A percentile compares a stretch with the other conserved stretches of the same genome.
Conservation (phyloP, 2,113 vertebrate genomes). For the Larimichthys crocea region DNA sequence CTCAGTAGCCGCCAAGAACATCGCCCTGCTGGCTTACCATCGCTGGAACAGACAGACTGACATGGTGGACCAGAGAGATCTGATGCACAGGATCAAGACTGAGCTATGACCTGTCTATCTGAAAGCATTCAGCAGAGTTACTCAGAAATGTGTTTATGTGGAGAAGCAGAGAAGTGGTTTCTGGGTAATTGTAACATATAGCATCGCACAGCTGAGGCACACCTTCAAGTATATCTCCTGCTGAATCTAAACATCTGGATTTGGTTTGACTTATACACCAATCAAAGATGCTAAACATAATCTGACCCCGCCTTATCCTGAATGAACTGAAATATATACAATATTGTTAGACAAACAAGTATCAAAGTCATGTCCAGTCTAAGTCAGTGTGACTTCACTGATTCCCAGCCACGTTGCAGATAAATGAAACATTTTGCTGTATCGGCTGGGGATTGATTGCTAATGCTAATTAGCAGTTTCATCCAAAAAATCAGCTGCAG, state of each 20-base stretch:
- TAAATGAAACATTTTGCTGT: neutral
- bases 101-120: constrained; percentile 87
- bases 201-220: constrained; percentile 6
- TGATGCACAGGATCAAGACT: constrained; percentile 97
- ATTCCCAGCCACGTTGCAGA: neutral
- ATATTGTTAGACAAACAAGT: neutral
- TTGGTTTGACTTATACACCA: neutral
- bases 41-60: constrained; percentile 94
- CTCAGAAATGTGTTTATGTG: neutral
- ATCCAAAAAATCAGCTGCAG: constrained; percentile 34
- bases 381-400: neutral
- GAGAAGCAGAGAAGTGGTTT: neutral
- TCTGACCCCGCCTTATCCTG: neutral
- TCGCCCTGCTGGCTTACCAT: constrained; percentile 95
- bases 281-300: neutral
- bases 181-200: neutral
- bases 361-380: neutral
- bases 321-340: neutral
- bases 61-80: constrained; percentile 96
- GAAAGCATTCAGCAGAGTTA: neutral
- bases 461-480: constrained; percentile 20
- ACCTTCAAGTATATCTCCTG: neutral
- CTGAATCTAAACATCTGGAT: no score
- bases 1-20: constrained; percentile 95
- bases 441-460: neutral